Evolutionary conservation across 2,888 invertebrate species (phyloP).

Genomic region (Heliconius sara): DNA sequence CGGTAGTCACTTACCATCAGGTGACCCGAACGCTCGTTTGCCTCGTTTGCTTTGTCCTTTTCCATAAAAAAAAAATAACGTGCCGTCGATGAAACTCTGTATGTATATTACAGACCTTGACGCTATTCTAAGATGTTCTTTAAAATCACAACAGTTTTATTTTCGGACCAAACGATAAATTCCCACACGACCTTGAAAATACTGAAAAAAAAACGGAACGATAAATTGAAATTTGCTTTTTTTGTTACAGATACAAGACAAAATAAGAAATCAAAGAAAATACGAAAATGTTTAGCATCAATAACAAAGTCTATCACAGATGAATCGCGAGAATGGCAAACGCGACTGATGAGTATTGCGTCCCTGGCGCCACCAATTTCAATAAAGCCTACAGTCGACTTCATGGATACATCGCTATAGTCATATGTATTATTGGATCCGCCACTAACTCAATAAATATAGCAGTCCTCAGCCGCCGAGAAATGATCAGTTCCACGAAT

Average conservation of each 20-base stretch:
- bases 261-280: slow-evolving; percentile 20
- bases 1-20: too few species aligned
- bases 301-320: slow-evolving; percentile 49
- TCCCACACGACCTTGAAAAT: slow-evolving; percentile 8
- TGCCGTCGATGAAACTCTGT: slow-evolving; percentile 1
- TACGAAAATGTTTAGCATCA: slow-evolving; percentile 33
- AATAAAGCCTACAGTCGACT: slow-evolving; percentile 87
- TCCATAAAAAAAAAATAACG: background rate
- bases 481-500: slow-evolving; percentile 96
- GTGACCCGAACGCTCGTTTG: too few species aligned
- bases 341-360: slow-evolving; percentile 80
- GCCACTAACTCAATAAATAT: slow-evolving; percentile 96
- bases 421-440: slow-evolving; percentile 95
- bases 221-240: background rate
- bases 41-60: too few species aligned
- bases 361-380: slow-evolving; percentile 84
- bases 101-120: slow-evolving; percentile 38
- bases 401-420: slow-evolving; percentile 93
- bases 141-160: slow-evolving; percentile 28
- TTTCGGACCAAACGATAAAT: slow-evolving; percentile 26
- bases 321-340: slow-evolving; percentile 60
- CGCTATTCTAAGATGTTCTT: slow-evolving; percentile 44
- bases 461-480: slow-evolving; percentile 92
- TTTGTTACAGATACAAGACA: slow-evolving; percentile 42
- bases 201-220: background rate